Base-by-base conservation (phyloP, 2,797 vertebrate species). In the Poeciliopsis gracilis region DNA sequence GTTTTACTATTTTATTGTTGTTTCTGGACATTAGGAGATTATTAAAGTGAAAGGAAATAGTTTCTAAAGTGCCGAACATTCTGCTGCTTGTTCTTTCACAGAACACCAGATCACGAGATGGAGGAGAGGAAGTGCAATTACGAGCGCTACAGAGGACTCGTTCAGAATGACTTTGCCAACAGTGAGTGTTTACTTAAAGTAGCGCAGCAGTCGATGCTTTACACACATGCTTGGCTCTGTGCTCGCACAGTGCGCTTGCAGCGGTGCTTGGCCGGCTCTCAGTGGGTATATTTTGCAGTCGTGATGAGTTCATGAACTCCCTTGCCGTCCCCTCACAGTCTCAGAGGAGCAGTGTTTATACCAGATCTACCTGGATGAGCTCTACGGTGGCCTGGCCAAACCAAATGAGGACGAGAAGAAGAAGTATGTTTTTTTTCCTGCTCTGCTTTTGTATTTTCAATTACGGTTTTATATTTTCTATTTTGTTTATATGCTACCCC, bases 341-440 rank as follows among this genome's bases (percentile, higher is more conserved):
- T 98, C 98, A 0, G 98, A 99, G 94, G 98, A 99, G 87, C 98
- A 99, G 93, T 99, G 98, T 87, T 95, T 99, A 72, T 99, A 99
- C 92, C 98, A 99, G 94, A 99, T 99, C 90, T 98, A 99, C 85
- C 96, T 99, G 0, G 98, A 99, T 0, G 98, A 99, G 80, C 94
- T 99, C 51, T 99, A 99, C 0, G 98, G 98, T 15, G 98, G 98
- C 73, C 95, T 99, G 18, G 97, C 97, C 85, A 98, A 97, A 80
- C 97, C 98, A 79, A 98, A 97, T 0, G 98, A 99, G 80, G 98
- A 99, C 0, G 98, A 99, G 87, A 99, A 99, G 87, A 99, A 99
- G 93, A 99, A 98, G 98, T 99, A 92, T 93, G 97, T 46, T 71
- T 41, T 46, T 71, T 41, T 28, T 71, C 41, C 45, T 71, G n/a